phyloP scores from a whole-genome alignment of 2,797 vertebrate genomes.

The Pipistrellus kuhlii region DNA sequence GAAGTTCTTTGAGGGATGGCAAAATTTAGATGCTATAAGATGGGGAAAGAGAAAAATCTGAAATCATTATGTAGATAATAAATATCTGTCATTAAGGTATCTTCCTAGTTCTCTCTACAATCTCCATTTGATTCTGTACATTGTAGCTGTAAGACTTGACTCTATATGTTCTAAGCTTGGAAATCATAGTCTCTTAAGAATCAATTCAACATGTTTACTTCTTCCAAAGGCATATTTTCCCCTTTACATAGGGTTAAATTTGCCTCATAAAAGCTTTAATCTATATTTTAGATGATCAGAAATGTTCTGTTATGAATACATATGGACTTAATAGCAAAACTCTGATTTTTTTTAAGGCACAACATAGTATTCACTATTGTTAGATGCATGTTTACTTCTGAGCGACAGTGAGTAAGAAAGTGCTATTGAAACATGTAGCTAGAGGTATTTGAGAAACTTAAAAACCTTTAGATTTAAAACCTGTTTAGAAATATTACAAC shows the following conservation, averaged over 20 bases:
- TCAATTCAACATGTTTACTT: constrained; percentile 41
- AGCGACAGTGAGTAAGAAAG: neutral
- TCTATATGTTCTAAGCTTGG: neutral
- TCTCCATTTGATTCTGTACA: neutral
- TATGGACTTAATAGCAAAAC: constrained; percentile 36
- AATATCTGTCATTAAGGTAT: neutral
- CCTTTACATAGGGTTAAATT: constrained; percentile 40
- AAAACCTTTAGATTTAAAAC: constrained; percentile 36
- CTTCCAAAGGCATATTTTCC: neutral
- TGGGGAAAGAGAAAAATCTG: neutral
- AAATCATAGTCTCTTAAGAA: constrained; percentile 50
- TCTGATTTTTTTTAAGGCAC: neutral
- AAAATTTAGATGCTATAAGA: neutral
- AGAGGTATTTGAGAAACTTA: constrained; percentile 28
- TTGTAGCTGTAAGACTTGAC: neutral
- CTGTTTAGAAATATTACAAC: neutral
- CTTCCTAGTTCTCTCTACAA: neutral
- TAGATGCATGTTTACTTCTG: neutral
- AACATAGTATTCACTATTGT: neutral
- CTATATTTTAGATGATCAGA: constrained; percentile 7
- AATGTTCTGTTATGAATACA: neutral
- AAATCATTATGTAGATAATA: neutral
- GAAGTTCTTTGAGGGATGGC: neutral
- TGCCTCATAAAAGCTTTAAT: constrained; percentile 11
- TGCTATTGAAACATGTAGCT: neutral